A percentile compares a stretch with the other conserved stretches of the same genome.
These are phyloP conservation scores for Eulacestoma nigropectus DNA, from an alignment of 2,113 vertebrate species.

Conservation along the genomic window DNA sequence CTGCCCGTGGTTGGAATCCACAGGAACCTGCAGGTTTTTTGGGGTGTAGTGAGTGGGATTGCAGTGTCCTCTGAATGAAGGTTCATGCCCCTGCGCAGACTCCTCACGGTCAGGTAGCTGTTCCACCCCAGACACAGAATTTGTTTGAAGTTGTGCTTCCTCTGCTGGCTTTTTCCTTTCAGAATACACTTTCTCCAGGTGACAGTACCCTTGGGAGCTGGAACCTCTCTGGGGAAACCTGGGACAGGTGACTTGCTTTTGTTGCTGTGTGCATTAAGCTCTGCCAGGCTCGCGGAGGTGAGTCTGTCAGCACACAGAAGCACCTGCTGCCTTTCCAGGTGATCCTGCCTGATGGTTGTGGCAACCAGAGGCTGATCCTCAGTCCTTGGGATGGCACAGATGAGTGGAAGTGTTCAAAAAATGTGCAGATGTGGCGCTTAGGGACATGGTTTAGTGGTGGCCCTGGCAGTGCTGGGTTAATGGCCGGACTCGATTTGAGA, in stretches of 20 bases:
- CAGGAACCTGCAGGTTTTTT: not conserved
- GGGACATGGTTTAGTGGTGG: not conserved
- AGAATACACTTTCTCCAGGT: not conserved
- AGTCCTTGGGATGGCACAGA: not conserved
- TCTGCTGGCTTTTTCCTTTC: not conserved
- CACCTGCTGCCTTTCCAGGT: not conserved
- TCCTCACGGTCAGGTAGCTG: fast-evolving
- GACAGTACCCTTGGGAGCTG: not conserved
- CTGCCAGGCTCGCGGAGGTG: not conserved
- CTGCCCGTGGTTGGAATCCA: fast-evolving
- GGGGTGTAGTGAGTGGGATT: not conserved
- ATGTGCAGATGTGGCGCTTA: not conserved
- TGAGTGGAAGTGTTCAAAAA: not conserved
- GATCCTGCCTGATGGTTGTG: not conserved
- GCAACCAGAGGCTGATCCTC: not conserved
- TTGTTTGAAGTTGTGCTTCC: not conserved
- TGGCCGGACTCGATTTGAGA: not conserved
- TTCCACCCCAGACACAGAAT: not conserved
- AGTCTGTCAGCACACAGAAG: not conserved
- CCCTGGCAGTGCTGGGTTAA: not conserved
- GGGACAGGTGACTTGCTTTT: not conserved
- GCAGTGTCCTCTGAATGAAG: not conserved
- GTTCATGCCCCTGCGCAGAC: not conserved
- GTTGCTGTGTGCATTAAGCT: not conserved
- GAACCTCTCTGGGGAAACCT: not conserved